phyloP scores from a whole-genome alignment of 2,113 vertebrate species.

The Trogon melanurus region DNA sequence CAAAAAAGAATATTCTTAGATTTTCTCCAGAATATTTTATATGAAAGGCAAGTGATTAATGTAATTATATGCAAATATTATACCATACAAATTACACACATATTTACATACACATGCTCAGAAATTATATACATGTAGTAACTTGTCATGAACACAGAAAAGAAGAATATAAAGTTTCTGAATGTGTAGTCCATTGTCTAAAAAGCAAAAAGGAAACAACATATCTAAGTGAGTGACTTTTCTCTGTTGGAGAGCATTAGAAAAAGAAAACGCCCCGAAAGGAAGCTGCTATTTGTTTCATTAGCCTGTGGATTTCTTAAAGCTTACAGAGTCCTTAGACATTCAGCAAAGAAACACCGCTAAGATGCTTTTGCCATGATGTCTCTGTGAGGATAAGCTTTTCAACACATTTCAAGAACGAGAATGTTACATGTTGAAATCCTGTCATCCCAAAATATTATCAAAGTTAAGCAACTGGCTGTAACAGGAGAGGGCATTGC shows the following conservation, averaged over 20 bases:
- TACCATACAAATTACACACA: neutral
- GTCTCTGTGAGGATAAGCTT: neutral
- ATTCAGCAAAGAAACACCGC: neutral
- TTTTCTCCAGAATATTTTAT: neutral
- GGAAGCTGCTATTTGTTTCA: neutral
- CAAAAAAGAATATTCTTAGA: neutral
- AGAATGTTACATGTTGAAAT: neutral
- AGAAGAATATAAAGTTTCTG: neutral
- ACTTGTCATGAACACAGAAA: neutral
- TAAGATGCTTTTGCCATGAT: neutral
- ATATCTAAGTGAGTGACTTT: neutral
- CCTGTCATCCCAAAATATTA: neutral
- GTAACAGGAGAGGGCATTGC: neutral
- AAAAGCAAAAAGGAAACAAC: neutral
- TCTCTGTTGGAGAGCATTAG: neutral
- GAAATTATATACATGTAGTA: neutral
- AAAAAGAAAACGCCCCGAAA: neutral
- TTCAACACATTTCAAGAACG: neutral
- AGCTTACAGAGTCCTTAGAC: neutral
- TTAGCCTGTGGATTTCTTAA: neutral
- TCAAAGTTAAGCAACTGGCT: neutral
- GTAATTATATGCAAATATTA: neutral
- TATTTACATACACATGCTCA: neutral
- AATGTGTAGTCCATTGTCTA: neutral
- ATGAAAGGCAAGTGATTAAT: neutral